Conservation (phyloP, 2,888 invertebrate genomes). For the Limenitis camilla region DNA sequence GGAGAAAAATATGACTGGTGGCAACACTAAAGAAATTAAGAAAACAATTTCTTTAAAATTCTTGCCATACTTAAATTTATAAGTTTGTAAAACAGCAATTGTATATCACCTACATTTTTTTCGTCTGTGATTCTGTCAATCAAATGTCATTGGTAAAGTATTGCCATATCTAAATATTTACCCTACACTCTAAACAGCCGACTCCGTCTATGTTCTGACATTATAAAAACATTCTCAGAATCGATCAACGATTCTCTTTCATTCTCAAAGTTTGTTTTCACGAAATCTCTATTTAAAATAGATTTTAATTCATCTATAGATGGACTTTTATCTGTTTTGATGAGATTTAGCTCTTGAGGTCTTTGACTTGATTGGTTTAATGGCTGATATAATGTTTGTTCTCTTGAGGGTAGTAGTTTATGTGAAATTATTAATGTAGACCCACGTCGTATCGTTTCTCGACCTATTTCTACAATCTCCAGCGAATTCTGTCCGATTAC, state of each 20-base stretch:
- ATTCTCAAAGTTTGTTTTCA: slow-evolving; percentile 45
- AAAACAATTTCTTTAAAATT: too few relatives aligned
- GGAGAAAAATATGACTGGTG: too few relatives aligned
- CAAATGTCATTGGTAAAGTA: slow-evolving; percentile 11
- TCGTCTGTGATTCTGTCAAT: too few relatives aligned
- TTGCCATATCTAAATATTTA: slow-evolving; percentile 26
- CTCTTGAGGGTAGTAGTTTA: slow-evolving; percentile 65
- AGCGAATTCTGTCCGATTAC: slow-evolving; percentile 80
- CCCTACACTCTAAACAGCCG: slow-evolving; percentile 41
- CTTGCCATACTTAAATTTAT: too few relatives aligned
- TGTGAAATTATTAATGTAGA: slow-evolving; percentile 77
- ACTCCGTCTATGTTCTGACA: slow-evolving; percentile 50
- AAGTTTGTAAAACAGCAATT: too few relatives aligned
- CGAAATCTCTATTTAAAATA: slow-evolving; percentile 46
- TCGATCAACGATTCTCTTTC: slow-evolving; percentile 55
- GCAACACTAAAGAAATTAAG: too few relatives aligned
- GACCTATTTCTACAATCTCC: slow-evolving; percentile 85
- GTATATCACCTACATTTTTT: too few relatives aligned
- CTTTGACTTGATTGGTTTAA: slow-evolving; percentile 32
- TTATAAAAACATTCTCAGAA: slow-evolving; percentile 58
- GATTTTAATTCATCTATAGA: slow-evolving; percentile 49
- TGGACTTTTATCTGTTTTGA: slow-evolving; percentile 34
- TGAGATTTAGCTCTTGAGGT: slow-evolving; percentile 41
- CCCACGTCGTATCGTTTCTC: slow-evolving; percentile 80
- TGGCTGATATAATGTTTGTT: slow-evolving; percentile 70